Base-by-base conservation (phyloP, 2,888 invertebrate genomes). In the Orchesella flavescens region DNA sequence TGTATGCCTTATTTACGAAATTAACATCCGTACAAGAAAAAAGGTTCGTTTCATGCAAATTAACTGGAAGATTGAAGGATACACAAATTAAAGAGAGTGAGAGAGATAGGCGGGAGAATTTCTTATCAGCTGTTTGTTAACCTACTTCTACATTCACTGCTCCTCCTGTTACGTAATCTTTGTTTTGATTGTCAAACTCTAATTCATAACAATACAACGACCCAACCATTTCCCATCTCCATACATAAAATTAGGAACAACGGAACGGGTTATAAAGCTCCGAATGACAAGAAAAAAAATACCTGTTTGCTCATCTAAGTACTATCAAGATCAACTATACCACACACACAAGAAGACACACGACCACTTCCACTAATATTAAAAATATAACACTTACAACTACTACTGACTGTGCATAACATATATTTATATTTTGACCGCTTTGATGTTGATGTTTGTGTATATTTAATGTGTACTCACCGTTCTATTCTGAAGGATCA, bases 41-140 rank as follows among this genome's bases (percentile, higher is more conserved):
- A 46, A 21, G 17, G 34, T 24, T 66, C 17, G 44, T 43, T 44
- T n/a, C 5, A 44, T 43, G 17, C 15, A 63, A 23, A 63, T 63
- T 15, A 21, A 15, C 21, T 34, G 34, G 34, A 34, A 34, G 34
- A 34, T 34, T 34, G 34, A 34, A 34, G 34, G 34, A 21, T 24
- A 15, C 9, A 68, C 21, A 49, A 46, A n/a, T n/a, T 23, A 21
- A 21, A 17, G 12, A 59, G 21, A 19, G 46, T 59, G 46, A 44
- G 43, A 17, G 19, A 23, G 59, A 24, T 57, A 71, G 53, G 66
- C 59, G 74, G 80, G 24, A 24, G 79, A 43, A 1, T 66, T 66
- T 74, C 65, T 59, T 57, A 65, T 81, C 80, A 81, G 80, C 80
- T 81, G 80, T 74, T 74, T 46, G 53, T 63, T 74, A 74, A 81